Conservation (phyloP, 2,888 invertebrate species). For the Corbicula japonica region DNA sequence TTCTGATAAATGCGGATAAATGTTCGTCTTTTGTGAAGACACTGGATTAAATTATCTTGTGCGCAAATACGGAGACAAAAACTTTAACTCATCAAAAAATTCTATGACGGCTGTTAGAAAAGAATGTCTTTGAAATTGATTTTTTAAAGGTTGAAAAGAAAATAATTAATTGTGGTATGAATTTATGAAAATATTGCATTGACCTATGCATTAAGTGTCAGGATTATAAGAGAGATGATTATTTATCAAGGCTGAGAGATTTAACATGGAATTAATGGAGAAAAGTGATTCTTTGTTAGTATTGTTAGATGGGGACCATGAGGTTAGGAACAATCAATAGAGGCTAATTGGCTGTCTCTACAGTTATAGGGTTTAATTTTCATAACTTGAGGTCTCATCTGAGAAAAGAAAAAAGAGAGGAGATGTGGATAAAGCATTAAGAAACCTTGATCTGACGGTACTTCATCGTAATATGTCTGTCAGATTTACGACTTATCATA, state of each 20-base stretch:
- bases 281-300: conserved; percentile 32
- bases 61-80: conserved; percentile 31
- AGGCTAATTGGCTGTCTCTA: conserved; percentile 38
- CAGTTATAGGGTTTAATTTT: conserved; percentile 15
- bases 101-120: conserved; percentile 18
- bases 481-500: conserved; percentile 34
- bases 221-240: neutral
- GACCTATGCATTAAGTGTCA: conserved; percentile 20
- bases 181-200: conserved; percentile 32
- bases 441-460: conserved; percentile 15
- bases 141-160: conserved; percentile 17
- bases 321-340: conserved; percentile 33
- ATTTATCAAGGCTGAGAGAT: conserved; percentile 7
- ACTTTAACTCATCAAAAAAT: conserved; percentile 24
- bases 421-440: no score
- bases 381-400: conserved; percentile 8
- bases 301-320: conserved; percentile 3
- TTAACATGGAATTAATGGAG: conserved; percentile 20
- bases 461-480: conserved; percentile 19
- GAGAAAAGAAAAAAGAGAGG: neutral
- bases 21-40: conserved; percentile 27
- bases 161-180: conserved; percentile 6
- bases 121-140: conserved; percentile 24
- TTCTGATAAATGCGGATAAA: conserved; percentile 46
- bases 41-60: conserved; percentile 34